Evolutionary conservation across 1,140 invertebrate genomes (phyloP), one percentile per base, ranked within the genome.

Genomic region (Lepidostoma basale): DNA sequence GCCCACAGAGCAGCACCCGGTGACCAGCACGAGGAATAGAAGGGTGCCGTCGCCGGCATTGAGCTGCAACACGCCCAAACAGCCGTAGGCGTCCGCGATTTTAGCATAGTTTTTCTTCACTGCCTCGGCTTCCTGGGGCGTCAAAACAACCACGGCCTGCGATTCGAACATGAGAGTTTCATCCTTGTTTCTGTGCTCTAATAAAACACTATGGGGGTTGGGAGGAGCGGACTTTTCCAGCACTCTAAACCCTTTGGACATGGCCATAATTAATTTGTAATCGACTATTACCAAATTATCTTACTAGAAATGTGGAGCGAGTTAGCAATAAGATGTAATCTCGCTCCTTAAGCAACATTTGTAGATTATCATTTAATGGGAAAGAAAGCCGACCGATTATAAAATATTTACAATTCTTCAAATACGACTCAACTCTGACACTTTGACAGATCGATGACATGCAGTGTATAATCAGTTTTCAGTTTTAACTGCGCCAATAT

Each of bases 1-100:
- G 9, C 96, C 96, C 65, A 98, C 90, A 2, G 96, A 98, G 68
- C 95, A 90, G 78, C 95, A 98, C 5, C 95, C 94, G 4, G 93
- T 97, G n/a, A 98, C 92, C 73, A 97, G 85, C 3, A 97, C 94
- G 44, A 98, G 85, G 76, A 94, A 98, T 23, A 95, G 83, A 26
- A 95, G 79, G 25, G 89, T 90, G 72, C 87, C 89, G 77, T 97
- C 93, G 60, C 93, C 94, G 68, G 89, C 87, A 83, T 92, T 93
- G 8, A 97, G 78, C 75, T 94, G 93, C 0, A 98, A 81, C 9
- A 96, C 93, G 44, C 96, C 96, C 25, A 98, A 81, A 76, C 94
- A 97, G 22, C 94, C 95, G 81, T 97, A 97, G 9, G 93, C 95
- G 83, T 98, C 96, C 59, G 92, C 82, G 22, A 96, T 84, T 82